Base-by-base conservation (phyloP, 2,888 invertebrate genomes). In the Philaethria dido region DNA sequence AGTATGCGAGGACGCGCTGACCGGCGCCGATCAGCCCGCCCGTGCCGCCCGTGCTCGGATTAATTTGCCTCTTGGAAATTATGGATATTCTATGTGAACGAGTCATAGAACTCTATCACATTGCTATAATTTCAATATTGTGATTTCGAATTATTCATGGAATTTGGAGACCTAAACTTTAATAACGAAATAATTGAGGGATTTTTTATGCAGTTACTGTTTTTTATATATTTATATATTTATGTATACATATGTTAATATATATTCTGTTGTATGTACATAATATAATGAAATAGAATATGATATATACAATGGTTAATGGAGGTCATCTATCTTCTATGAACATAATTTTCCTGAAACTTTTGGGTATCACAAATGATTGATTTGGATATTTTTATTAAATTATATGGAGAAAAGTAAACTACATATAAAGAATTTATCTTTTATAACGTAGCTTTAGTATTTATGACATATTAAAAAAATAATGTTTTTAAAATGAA, bases 1-100 rank as follows among this genome's bases (percentile, higher is more conserved):
- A 91, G 92, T 92, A 92, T 92, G 91, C 92, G 89, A 88, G 90
- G 85, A 87, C 87, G 89, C 89, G 85, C 86, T 88, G 91, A 86
- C 89, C 90, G 86, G 78, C 85, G 88, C 85, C 91, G 91, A 91
- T 90, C 90, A 85, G 81, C 77, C 84, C 87, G 81, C 78, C 88
- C 87, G 87, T 88, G 88, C 84, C 87, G 81, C 78, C 88, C 87
- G 87, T 88, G 88, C 86, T 81, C 88, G 90, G 92, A 92, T 92
- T 92, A 92, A 92, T 92, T 90, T 91, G 89, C 89, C 87, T 89
- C 81, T 87, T 86, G 87, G 83, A 91, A 88, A 91, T 90, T 91
- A 89, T 87, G 85, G 86, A 82, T 85, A 84, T 78, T 77, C 82
- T 81, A 77, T 81, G 78, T 79, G 82, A 78, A 71, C 69, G 66